phyloP scores from a whole-genome alignment of 2,113 vertebrate genomes.

The Chelonoidis abingdonii region DNA sequence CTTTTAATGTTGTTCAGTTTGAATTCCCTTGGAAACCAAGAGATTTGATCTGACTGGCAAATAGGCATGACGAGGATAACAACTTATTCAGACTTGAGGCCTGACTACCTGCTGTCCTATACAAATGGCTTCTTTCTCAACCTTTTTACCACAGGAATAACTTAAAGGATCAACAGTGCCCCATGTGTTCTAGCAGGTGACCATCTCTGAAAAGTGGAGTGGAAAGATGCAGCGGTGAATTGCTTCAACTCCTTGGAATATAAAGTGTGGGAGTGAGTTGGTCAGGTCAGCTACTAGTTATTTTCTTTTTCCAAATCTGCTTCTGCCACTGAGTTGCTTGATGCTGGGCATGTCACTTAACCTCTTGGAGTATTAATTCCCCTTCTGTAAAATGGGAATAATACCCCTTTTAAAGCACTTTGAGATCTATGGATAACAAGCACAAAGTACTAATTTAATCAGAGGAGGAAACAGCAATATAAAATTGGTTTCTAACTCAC shows the following conservation, averaged over 20 bases:
- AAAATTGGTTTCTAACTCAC: neutral
- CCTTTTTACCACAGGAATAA: slow-evolving; percentile 11
- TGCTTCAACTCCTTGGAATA: neutral
- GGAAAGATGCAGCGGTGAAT: neutral
- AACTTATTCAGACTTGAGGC: slow-evolving; percentile 75
- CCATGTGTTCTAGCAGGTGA: slow-evolving; percentile 32
- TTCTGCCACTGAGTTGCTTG: neutral
- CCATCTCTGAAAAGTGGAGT: neutral
- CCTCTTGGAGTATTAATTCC: neutral
- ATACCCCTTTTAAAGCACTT: neutral
- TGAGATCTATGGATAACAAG: neutral
- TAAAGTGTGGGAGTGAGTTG: neutral
- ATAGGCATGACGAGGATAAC: slow-evolving; percentile 70
- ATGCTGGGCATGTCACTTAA: neutral
- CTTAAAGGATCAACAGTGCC: slow-evolving; percentile 44
- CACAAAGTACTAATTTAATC: neutral
- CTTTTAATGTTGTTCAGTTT: slow-evolving; percentile 26
- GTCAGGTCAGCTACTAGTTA: neutral
- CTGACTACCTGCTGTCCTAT: slow-evolving; percentile 69
- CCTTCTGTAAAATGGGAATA: neutral
- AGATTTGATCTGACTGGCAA: slow-evolving; percentile 61
- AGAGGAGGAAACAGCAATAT: neutral
- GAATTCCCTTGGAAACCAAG: slow-evolving; percentile 68
- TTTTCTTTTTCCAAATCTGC: neutral
- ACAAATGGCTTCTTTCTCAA: slow-evolving; percentile 47